Percentiles rank a stretch among this genome's conserved stretches.
Evolutionary conservation across 1,140 invertebrate genomes (phyloP).

Genomic region (Microplitis mediator): DNA sequence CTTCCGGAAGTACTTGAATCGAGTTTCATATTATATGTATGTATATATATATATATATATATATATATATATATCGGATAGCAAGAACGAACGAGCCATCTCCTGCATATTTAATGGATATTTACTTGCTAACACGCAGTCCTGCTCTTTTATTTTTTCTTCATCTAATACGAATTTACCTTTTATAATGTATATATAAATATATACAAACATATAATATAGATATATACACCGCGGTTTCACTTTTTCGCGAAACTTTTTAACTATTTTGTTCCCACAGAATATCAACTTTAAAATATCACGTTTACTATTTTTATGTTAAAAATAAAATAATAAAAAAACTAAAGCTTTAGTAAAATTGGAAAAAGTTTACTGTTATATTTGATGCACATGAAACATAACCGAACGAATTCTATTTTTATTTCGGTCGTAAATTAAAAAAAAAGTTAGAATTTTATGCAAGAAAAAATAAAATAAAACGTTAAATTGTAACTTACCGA

Average conservation of each 20-base stretch:
- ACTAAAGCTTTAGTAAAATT: conserved; percentile 1
- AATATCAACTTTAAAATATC: conserved; percentile 18
- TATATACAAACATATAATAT: not conserved
- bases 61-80: not conserved
- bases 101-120: conserved; percentile 21
- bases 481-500: conserved; percentile 67
- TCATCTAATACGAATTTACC: not conserved
- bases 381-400: not conserved
- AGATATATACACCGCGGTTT: not conserved
- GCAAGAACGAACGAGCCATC: not conserved
- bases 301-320: not conserved
- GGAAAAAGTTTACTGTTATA: not conserved
- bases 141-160: not conserved
- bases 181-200: not conserved
- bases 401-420: conserved; percentile 11
- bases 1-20: conserved; percentile 14
- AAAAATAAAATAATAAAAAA: not conserved
- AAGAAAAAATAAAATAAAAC: conserved; percentile 3
- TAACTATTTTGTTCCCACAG: not conserved
- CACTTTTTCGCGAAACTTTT: conserved; percentile 7
- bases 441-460: not conserved
- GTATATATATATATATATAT: no score
- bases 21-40: conserved; percentile 1
- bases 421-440: not conserved
- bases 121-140: not conserved